Percentiles rank a stretch among this genome's conserved stretches.
These are phyloP conservation scores for Solea solea DNA, from an alignment of 2,113 vertebrate genomes.

Conservation along the genomic window DNA sequence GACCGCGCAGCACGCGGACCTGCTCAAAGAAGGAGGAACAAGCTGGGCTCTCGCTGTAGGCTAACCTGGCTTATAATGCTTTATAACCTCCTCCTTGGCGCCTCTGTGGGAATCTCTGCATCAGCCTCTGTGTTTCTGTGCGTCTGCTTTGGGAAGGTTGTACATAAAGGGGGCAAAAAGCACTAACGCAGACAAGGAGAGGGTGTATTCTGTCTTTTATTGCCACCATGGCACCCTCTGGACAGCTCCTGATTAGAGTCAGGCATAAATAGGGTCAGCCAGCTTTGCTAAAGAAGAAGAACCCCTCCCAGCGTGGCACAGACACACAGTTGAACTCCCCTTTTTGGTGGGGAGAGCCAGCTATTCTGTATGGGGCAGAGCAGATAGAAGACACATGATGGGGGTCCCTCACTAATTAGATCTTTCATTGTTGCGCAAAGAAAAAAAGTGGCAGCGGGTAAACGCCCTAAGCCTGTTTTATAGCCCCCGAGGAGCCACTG, in stretches of 20 bases:
- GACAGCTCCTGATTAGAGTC: conserved; percentile 73
- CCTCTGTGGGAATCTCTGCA: conserved; percentile 44
- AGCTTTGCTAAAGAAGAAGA: conserved; percentile 63
- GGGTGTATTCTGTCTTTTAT: conserved; percentile 67
- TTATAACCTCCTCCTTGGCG: conserved; percentile 66
- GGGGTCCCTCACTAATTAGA: conserved; percentile 68
- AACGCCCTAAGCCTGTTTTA: conserved; percentile 60
- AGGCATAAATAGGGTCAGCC: conserved; percentile 59
- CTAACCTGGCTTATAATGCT: conserved; percentile 65
- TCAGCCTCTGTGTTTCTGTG: conserved; percentile 17
- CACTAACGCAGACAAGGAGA: conserved; percentile 42
- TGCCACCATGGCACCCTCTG: conserved; percentile 71
- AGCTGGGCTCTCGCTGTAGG: conserved; percentile 61
- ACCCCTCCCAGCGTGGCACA: conserved; percentile 49
- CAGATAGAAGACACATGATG: conserved; percentile 61
- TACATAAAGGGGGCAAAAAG: conserved; percentile 20
- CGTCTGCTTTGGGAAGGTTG: conserved; percentile 9
- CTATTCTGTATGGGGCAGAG: conserved; percentile 49
- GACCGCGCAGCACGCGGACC: conserved; percentile 75
- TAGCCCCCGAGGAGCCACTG: conserved; percentile 56
- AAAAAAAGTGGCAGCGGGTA: conserved; percentile 33
- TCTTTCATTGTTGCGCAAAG: conserved; percentile 58
- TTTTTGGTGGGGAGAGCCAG: conserved; percentile 58
- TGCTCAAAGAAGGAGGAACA: conserved; percentile 66
- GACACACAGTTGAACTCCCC: conserved; percentile 50